Evolutionary conservation across 2,113 vertebrate species (phyloP).

Genomic region (Triplophysa rosa): DNA sequence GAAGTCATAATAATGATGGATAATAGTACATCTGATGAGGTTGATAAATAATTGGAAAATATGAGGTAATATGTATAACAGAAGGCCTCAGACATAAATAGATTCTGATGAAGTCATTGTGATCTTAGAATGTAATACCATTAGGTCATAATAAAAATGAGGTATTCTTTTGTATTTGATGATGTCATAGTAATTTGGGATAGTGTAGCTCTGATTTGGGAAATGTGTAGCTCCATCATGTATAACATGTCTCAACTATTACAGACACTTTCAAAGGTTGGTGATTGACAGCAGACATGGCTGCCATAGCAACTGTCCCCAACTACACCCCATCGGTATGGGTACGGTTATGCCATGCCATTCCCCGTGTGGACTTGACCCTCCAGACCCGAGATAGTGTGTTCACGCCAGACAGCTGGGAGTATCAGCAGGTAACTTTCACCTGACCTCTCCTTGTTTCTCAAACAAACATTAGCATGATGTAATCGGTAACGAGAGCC

Average conservation of each 20-base stretch:
- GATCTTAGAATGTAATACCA: neutral
- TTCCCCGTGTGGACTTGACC: conserved; percentile 77
- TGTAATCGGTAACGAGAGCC: too few relatives aligned
- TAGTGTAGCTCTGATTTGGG: too few relatives aligned
- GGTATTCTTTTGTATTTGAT: neutral
- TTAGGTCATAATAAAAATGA: neutral
- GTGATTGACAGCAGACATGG: conserved; percentile 64
- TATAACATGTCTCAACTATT: neutral
- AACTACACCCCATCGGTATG: conserved; percentile 77
- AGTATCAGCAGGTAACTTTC: conserved; percentile 77
- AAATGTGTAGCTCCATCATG: too few relatives aligned
- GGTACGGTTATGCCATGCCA: conserved; percentile 77
- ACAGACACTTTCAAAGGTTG: conserved; percentile 47
- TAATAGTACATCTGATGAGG: neutral
- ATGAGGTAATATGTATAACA: neutral
- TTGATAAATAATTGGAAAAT: neutral
- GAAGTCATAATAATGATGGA: neutral
- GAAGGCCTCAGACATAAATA: too few relatives aligned
- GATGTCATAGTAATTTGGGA: neutral
- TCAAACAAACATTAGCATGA: neutral
- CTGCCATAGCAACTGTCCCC: conserved; percentile 73
- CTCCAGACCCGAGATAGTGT: conserved; percentile 77
- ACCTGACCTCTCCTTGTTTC: conserved; percentile 8
- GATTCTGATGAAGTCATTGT: neutral
- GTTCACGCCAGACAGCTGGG: conserved; percentile 80